Percentiles rank a stretch among this genome's conserved stretches.
These are phyloP conservation scores for Mirza zaza DNA, from an alignment of 2,113 vertebrate species.

Conservation along the genomic window DNA sequence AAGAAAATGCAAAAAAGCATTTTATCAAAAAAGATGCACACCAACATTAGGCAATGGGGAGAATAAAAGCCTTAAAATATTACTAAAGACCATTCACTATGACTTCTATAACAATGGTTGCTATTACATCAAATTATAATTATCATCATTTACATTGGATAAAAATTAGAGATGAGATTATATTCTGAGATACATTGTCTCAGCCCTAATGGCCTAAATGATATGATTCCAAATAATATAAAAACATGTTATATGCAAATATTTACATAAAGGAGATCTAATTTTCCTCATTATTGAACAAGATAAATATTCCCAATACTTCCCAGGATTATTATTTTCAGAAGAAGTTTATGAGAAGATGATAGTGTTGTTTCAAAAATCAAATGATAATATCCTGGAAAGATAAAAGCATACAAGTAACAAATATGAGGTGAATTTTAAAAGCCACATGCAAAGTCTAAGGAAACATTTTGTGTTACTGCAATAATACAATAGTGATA, in stretches of 20 bases:
- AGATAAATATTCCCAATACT: background rate
- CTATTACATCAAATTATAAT: background rate
- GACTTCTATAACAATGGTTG: background rate
- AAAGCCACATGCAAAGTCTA: background rate
- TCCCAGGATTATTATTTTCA: background rate
- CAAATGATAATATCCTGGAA: background rate
- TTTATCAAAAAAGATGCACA: background rate
- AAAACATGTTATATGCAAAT: background rate
- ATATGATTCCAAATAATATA: background rate
- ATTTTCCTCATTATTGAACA: background rate
- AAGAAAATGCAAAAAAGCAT: background rate
- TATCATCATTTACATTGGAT: background rate
- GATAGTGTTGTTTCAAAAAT: constrained; percentile 13
- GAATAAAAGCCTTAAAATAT: background rate
- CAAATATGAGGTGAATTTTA: background rate
- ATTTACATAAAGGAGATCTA: background rate
- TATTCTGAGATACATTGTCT: background rate
- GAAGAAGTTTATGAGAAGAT: background rate
- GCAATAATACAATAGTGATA: background rate
- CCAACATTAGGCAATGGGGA: background rate
- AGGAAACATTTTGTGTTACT: background rate
- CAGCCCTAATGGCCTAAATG: background rate
- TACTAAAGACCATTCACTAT: background rate
- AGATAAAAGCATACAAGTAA: background rate
- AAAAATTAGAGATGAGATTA: constrained; percentile 2